Evolutionary conservation across 2,113 vertebrate species (phyloP).

Genomic region (Petroica traversi): DNA sequence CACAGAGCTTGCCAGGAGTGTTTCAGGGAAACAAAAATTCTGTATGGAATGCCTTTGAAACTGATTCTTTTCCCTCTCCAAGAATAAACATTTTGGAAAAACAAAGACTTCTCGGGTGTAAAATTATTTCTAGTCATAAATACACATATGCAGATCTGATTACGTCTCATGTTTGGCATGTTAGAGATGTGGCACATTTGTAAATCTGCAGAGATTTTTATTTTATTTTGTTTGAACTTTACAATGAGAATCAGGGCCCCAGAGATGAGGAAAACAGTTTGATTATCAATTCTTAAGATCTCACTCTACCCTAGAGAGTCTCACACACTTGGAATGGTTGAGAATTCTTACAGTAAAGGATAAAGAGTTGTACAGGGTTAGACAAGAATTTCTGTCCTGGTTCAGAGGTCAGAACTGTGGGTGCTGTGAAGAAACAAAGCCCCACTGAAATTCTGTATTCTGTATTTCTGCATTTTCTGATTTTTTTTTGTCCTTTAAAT

Average conservation of each 20-base stretch:
- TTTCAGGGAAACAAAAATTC: background rate
- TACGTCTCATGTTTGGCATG: no score
- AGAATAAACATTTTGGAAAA: background rate
- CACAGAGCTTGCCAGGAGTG: background rate
- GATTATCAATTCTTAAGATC: background rate
- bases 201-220: no score
- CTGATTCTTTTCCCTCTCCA: background rate
- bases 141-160: background rate
- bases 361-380: no score
- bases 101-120: background rate
- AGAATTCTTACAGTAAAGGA: background rate
- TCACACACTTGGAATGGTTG: background rate
- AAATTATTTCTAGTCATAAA: background rate
- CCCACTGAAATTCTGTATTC: background rate
- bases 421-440: background rate
- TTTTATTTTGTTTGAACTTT: background rate
- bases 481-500: background rate
- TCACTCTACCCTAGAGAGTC: rapidly evolving
- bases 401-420: background rate
- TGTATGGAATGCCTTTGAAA: background rate
- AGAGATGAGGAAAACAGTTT: background rate
- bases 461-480: rapidly evolving
- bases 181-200: no score
- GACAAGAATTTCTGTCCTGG: background rate
- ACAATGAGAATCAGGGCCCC: background rate